A percentile compares a stretch with the other conserved stretches of the same genome.
These are phyloP conservation scores for Zapornia atra DNA, from an alignment of 2,113 vertebrate species.

Conservation along the genomic window DNA sequence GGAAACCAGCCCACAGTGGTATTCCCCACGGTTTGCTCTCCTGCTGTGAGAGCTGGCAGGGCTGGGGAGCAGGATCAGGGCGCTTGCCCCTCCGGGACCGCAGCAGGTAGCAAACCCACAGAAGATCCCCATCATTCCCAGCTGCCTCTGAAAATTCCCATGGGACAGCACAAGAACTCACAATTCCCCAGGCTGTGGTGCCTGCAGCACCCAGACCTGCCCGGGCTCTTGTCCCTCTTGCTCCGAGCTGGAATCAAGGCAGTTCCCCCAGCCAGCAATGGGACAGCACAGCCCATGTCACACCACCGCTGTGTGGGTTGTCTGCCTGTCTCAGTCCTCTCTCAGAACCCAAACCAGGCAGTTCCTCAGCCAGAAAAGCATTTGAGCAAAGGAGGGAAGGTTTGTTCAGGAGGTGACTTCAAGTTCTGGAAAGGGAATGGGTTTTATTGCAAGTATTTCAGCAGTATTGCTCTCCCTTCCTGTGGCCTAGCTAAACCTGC, in stretches of 20 bases:
- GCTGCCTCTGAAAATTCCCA: background rate
- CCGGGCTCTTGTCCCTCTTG: background rate
- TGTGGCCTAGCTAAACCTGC: background rate
- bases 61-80: background rate
- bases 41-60: background rate
- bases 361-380: background rate
- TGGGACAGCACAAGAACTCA: background rate
- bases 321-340: background rate
- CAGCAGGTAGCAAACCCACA: background rate
- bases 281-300: background rate
- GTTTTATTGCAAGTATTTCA: background rate
- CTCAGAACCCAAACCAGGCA: background rate
- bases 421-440: background rate
- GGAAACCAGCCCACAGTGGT: background rate
- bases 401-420: background rate
- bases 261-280: background rate
- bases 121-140: background rate
- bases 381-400: background rate
- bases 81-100: accelerated
- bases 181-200: background rate
- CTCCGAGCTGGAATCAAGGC: background rate
- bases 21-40: accelerated
- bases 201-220: background rate
- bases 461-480: background rate
- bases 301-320: accelerated